A percentile compares a stretch with the other conserved stretches of the same genome.
Conservation (phyloP, 2,113 vertebrate species). For the Aphyosemion australe region DNA sequence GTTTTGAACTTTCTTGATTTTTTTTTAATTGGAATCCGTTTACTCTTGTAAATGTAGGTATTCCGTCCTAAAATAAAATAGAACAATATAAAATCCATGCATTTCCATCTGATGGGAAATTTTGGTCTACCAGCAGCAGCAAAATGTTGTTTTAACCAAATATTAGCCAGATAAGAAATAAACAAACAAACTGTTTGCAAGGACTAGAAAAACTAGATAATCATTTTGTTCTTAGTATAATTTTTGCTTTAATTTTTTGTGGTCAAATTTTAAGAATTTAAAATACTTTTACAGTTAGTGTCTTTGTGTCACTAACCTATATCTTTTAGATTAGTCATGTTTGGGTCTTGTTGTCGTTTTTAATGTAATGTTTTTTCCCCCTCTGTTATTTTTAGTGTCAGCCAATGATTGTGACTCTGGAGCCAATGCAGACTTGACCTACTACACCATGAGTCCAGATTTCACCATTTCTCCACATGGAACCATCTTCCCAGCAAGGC, state of each 20-base stretch:
- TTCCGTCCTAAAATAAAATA: too few relatives aligned
- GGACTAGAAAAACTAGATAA: too few relatives aligned
- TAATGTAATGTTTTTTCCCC: not conserved
- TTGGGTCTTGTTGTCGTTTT: not conserved
- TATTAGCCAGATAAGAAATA: too few relatives aligned
- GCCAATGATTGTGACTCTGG: slow-evolving; percentile 89
- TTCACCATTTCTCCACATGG: slow-evolving; percentile 86
- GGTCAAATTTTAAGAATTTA: not conserved
- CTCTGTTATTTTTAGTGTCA: slow-evolving; percentile 76
- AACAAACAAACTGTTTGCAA: too few relatives aligned
- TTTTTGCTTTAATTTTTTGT: too few relatives aligned
- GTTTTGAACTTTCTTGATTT: too few relatives aligned
- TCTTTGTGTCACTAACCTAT: not conserved
- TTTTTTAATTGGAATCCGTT: too few relatives aligned
- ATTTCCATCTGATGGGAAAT: not conserved
- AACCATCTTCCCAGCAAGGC: slow-evolving; percentile 83
- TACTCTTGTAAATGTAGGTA: too few relatives aligned
- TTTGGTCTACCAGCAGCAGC: not conserved
- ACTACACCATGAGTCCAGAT: slow-evolving; percentile 86
- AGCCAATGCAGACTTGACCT: slow-evolving; percentile 84
- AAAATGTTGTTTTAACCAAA: too few relatives aligned
- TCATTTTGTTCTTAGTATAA: too few relatives aligned
- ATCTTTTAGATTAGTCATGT: not conserved
- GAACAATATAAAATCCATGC: too few relatives aligned
- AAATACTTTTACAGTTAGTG: not conserved